Base-by-base conservation (phyloP, 2,113 vertebrate species). In the Odobenus rosmarus region DNA sequence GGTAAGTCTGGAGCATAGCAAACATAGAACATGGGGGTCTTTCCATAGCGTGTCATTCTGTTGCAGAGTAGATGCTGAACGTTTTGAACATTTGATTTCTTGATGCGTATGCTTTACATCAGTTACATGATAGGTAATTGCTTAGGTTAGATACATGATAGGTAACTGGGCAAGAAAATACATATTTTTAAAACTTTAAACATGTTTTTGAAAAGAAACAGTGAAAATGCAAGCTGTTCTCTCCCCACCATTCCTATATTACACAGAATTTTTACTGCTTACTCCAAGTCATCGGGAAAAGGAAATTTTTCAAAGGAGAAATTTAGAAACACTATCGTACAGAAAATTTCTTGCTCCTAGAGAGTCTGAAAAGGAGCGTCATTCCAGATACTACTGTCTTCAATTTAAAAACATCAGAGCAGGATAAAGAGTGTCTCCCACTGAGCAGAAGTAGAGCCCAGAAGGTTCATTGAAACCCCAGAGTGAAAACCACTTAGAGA, bases 371-470 rank as follows among this genome's bases (percentile, higher is more conserved):
- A 96, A 42, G 79, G 33, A 88, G 23, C 49, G 33, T 89, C 79
- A 12, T 61, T 89, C n/a, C 23, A 46, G 74, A 87, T 90, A 26
- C 13, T 26, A 57, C 77, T 55, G 26, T 80, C 46, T 95, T 49
- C 42, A 69, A 51, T 93, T 96, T 94, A 74, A 77, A 95, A 93
- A 49, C 71, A 85, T 81, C 42, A 72, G 85, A 67, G 46, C 11
- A 69, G 72, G 33, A 46, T 71, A 90, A 86, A 89, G 36, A 53
- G 71, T 57, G 13, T 72, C 8, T 59, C 59, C 76, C 31, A 61
- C 57, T 26, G 88, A 79, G 88, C 18, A 64, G 53, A 55, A 89
- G 7, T 39, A 67, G 83, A 89, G 53, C 77, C 42, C 51, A 80
- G 93, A 81, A 90, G 53, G 23, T 55, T 94, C n/a, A 51, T 77